Evolutionary conservation across 1,140 invertebrate genomes (phyloP).

Genomic region (Drosophila tropicalis): DNA sequence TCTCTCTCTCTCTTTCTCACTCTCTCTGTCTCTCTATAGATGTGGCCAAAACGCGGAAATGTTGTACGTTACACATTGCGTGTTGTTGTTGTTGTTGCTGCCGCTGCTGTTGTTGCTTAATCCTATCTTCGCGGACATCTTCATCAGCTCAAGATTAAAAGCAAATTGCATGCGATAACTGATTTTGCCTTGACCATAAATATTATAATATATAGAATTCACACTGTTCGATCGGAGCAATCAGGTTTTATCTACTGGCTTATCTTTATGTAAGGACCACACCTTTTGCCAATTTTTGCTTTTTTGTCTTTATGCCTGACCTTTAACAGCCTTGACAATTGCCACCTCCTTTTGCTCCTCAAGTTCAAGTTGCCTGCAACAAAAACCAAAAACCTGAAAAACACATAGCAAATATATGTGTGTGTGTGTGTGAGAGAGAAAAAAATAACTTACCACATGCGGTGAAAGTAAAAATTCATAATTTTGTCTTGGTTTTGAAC

Average conservation of each 20-base stretch:
- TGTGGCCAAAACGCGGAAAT: constrained; percentile 64
- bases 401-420: neutral
- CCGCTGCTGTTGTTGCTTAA: constrained; percentile 43
- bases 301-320: constrained; percentile 34
- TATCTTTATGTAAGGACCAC: constrained; percentile 42
- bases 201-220: constrained; percentile 40
- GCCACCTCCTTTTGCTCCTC: constrained; percentile 58
- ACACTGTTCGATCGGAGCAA: constrained; percentile 16
- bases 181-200: constrained; percentile 48
- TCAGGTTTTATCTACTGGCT: constrained; percentile 32
- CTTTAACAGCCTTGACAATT: constrained; percentile 75
- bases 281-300: constrained; percentile 40
- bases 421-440: constrained; percentile 15
- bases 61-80: constrained; percentile 60
- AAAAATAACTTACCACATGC: constrained; percentile 62
- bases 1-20: neutral
- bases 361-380: constrained; percentile 56
- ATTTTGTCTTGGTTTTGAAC: constrained; percentile 52
- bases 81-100: constrained; percentile 19
- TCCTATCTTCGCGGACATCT: constrained; percentile 67
- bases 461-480: constrained; percentile 83
- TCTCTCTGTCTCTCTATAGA: constrained; percentile 10
- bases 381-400: constrained; percentile 46
- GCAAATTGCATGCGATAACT: constrained; percentile 56
- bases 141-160: constrained; percentile 65